Evolutionary conservation across 1,140 invertebrate genomes (phyloP).

Genomic region (Atta cephalotes): DNA sequence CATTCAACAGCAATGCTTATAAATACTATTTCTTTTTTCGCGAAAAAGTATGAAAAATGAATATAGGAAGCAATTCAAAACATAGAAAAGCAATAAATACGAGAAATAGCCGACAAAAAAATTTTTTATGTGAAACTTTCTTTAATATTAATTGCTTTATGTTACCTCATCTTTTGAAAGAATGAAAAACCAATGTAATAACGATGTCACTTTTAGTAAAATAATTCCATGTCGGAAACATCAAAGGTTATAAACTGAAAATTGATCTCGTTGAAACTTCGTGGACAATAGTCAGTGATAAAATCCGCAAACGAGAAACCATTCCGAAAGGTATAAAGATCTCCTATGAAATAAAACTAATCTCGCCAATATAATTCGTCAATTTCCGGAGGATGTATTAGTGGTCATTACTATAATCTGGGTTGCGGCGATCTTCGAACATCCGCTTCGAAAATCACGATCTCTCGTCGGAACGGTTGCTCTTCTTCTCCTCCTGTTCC

Average conservation of each 20-base stretch:
- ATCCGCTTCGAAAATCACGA: constrained; percentile 44
- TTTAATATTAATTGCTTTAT: constrained; percentile 12
- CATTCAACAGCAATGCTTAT: background rate
- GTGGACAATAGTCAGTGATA: background rate
- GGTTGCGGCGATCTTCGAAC: constrained; percentile 9
- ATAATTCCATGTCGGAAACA: constrained; percentile 6
- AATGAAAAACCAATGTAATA: constrained; percentile 2
- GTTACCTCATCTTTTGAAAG: background rate
- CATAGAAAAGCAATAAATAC: background rate
- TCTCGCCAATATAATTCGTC: constrained; percentile 12
- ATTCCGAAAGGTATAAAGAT: background rate
- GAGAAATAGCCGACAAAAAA: background rate
- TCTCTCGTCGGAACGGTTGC: background rate
- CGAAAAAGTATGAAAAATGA: background rate
- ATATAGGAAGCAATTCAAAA: background rate
- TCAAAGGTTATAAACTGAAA: constrained; percentile 20
- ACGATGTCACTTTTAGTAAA: constrained; percentile 8
- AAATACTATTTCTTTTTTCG: background rate
- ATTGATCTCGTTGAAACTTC: constrained; percentile 25
- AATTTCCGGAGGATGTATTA: constrained; percentile 23
- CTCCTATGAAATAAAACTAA: constrained; percentile 21
- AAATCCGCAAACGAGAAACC: background rate
- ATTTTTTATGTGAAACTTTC: background rate
- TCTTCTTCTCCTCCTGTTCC: background rate
- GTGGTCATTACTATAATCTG: constrained; percentile 44